Percentiles rank a stretch among this genome's conserved stretches.
Conservation (phyloP, 2,888 invertebrate genomes). For the Aphrophora alni region DNA sequence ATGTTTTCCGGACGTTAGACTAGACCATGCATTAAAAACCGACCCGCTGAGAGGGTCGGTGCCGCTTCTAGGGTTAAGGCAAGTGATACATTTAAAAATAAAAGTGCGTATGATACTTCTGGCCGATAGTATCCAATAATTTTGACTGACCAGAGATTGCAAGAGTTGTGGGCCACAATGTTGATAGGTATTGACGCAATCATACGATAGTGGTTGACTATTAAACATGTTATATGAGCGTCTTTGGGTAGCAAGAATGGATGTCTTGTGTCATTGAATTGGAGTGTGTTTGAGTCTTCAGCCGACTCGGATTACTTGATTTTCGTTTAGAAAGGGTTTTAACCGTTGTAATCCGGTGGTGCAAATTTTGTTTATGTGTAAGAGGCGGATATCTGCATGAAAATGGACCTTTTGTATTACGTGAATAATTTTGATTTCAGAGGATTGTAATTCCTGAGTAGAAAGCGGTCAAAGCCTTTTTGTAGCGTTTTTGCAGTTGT, state of each 20-base stretch:
- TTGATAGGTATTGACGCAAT: no score
- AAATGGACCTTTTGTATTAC: no score
- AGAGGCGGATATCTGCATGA: neutral
- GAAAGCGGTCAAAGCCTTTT: neutral
- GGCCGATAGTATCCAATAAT: constrained; percentile 7
- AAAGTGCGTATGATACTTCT: neutral
- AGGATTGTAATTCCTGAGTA: neutral
- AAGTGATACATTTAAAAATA: constrained; percentile 24
- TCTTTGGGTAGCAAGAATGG: constrained; percentile 30
- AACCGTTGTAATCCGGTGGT: neutral
- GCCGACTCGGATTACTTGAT: constrained; percentile 40
- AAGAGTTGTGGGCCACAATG: neutral
- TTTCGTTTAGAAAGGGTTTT: constrained; percentile 3
- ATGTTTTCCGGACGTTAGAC: no score
- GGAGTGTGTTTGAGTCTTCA: constrained; percentile 32
- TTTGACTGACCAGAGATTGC: constrained; percentile 6
- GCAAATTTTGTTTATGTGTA: neutral
- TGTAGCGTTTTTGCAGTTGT: neutral
- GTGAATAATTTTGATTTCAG: neutral
- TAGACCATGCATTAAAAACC: no score
- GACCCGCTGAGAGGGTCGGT: no score
- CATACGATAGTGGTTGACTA: constrained; percentile 34
- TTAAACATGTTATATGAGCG: constrained; percentile 17
- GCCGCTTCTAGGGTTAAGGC: no score
- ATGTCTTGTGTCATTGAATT: constrained; percentile 28